Base-by-base conservation (phyloP, 2,113 vertebrate genomes). In the Austrofundulus limnaeus region DNA sequence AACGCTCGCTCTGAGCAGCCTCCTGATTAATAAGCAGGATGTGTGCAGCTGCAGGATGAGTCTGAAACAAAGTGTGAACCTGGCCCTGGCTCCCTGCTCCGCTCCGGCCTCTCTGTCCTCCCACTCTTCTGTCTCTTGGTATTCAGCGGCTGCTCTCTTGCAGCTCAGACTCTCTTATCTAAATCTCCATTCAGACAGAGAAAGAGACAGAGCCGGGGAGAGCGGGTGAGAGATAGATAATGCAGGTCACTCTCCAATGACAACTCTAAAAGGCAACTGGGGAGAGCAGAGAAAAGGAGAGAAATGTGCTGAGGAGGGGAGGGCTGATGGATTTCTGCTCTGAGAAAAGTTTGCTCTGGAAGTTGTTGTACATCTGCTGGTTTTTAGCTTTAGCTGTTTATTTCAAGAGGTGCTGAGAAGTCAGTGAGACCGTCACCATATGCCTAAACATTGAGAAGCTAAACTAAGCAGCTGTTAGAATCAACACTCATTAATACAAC, bases 231-330 rank as follows among this genome's bases (percentile, higher is more conserved):
- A 70, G 72, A 86, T 54, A 77, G 87, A 89, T 89, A 89, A 89
- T 86, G 70, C 87, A 85, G 87, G 87, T 87, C 87, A 86, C 82
- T 88, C 82, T 80, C 78, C 87, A 86, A 89, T 85, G 85, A 86
- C 87, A 75, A 77, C 70, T 79, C 85, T 86, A 84, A 89, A 86
- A 89, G 77, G 73, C 75, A 81, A 85, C 84, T 49, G 59, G 87
- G 78, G 75, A 87, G 70, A 61, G 49, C 42, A 66, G 61, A 54
- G 52, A 46, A 58, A 31, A 45, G 41, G n/a, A 39, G 53, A 67
- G 61, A 24, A 51, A 38, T 34, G 49, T 47, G 21, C 25, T 28
- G 24, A 21, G 48, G 59, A 47, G 55, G 28, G 19, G 17, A 49
- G 55, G 45, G 63, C 42, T 46, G 57, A 66, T 70, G 72, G 80